Evolutionary conservation across 2,888 invertebrate species (phyloP).

Genomic region (Panzeria rudis): DNA sequence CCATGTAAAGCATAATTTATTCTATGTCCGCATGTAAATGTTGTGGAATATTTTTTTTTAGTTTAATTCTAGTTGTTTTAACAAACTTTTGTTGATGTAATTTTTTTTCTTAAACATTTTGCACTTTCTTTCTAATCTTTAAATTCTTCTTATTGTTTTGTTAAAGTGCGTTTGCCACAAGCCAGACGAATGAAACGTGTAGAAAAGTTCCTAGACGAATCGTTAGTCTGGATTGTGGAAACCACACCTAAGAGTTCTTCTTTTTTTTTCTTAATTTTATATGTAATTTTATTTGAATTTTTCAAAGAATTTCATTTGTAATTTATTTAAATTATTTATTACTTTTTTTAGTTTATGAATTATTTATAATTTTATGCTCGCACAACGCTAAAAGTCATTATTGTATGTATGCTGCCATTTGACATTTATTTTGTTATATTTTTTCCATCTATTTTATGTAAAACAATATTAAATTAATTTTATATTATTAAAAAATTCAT

Average conservation of each 20-base stretch:
- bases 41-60: conserved; percentile 57
- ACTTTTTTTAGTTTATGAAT: conserved; percentile 73
- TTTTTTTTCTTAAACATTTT: conserved; percentile 65
- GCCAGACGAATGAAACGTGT: not conserved
- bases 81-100: conserved; percentile 44
- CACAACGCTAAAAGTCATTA: conserved; percentile 71
- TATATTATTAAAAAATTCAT: conserved; percentile 20
- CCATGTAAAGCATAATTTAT: conserved; percentile 4
- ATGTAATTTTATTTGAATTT: not conserved
- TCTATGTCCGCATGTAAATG: conserved; percentile 70
- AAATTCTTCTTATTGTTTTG: not conserved
- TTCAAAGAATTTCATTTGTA: conserved; percentile 38
- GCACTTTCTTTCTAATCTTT: conserved; percentile 75
- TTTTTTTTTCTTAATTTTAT: not conserved
- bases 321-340: conserved; percentile 56
- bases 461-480: conserved; percentile 13
- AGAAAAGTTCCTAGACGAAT: not conserved
- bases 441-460: conserved; percentile 42
- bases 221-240: not conserved
- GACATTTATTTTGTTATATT: conserved; percentile 50
- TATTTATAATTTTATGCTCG: conserved; percentile 75
- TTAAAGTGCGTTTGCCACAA: not conserved
- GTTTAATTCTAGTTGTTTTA: conserved; percentile 43
- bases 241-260: not conserved
- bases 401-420: conserved; percentile 75